Evolutionary conservation across 2,888 invertebrate genomes (phyloP).

Genomic region (Blastobasis lacticolella): DNA sequence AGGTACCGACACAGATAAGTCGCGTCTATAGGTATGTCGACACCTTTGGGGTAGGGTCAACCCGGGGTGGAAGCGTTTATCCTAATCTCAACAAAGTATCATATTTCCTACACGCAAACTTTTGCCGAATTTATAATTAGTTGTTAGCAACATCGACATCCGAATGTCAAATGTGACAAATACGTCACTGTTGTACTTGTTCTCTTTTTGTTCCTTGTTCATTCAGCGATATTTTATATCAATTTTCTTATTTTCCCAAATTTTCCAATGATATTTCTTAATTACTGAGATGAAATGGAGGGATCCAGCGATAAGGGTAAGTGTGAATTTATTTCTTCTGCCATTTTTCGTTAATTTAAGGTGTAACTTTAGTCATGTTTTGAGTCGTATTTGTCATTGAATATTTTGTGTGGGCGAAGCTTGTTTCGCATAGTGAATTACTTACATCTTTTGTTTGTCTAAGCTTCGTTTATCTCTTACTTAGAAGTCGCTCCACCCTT

Average conservation of each 20-base stretch:
- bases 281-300: conserved; percentile 62
- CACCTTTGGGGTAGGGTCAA: no score
- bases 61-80: no score
- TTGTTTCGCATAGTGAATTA: conserved; percentile 38
- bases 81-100: no score
- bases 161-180: conserved; percentile 7
- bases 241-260: conserved; percentile 21
- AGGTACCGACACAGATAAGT: no score
- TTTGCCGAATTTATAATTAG: conserved; percentile 1
- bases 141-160: background rate
- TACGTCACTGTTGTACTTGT: conserved; percentile 7
- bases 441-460: conserved; percentile 54
- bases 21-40: no score
- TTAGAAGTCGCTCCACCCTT: conserved; percentile 1
- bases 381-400: conserved; percentile 37
- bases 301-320: conserved; percentile 47
- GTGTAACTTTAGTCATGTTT: conserved; percentile 25
- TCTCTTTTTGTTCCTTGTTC: no score
- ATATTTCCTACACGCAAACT: conserved; percentile 1
- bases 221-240: no score
- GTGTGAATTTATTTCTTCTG: conserved; percentile 8
- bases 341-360: background rate
- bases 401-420: conserved; percentile 60
- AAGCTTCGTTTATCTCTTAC: conserved; percentile 19
- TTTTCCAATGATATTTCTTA: conserved; percentile 16